Base-by-base conservation (phyloP, 2,797 vertebrate genomes). In the Ctenopoma multispine region DNA sequence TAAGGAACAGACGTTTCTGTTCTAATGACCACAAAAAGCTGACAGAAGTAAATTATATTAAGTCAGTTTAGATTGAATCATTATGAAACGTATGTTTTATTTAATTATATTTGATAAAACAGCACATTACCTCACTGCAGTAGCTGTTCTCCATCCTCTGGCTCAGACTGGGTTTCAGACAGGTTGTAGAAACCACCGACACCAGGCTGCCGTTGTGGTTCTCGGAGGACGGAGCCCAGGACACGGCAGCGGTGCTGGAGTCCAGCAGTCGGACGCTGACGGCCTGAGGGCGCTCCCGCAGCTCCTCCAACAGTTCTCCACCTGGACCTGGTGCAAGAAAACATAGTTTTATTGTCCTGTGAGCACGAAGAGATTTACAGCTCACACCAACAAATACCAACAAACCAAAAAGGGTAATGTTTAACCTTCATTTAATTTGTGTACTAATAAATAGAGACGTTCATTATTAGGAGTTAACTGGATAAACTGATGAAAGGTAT, bases 121-220 rank as follows among this genome's bases (percentile, higher is more conserved):
- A n/a, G n/a, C 34, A 7, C 34, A 6, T 11, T 12, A 97, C 97
- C 96, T 98, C 92, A 1, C 87, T 93, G 89, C 97, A 99, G 88
- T 95, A 99, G 14, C 93, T 94, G 63, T 83, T 97, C 84, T 99
- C 97, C 82, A 98, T 96, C 79, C 97, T 93, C 90, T 97, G 97
- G 65, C 93, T 96, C 47, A 94, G 92, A 61, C 96, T 97, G 21
- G 97, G 96, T 12, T 95, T 95, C 68, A 94, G 94, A 80, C 97
- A 99, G 49, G 97, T 99, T 23, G 96, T 93, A 0, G 97, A 99
- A 4, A 96, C 81, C 64, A 99, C 95, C 0, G 97, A 97, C 86
- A 98, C 94, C 4, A 99, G 90, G 55, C 95, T 96, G 76, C 92
- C 90, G 4, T 93, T 89, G 63, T 94, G 81, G 9, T 63, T 92